Base-by-base conservation (phyloP, 2,888 invertebrate genomes). In the Drosophila mercatorum region DNA sequence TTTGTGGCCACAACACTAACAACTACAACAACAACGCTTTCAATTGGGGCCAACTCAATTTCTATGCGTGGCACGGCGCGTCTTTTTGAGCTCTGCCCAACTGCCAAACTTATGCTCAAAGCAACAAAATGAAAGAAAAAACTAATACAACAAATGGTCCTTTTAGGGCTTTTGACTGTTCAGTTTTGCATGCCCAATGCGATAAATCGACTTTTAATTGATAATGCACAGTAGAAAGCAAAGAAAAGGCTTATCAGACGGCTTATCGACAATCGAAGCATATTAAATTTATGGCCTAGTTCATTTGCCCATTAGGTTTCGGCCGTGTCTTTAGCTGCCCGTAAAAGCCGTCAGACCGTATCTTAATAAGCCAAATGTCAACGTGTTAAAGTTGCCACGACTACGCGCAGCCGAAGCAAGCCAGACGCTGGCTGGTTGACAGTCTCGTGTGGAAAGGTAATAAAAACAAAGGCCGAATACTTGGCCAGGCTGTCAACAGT, bases 171-270 rank as follows among this genome's bases (percentile, higher is more conserved):
- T 49, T 41, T 17, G 26, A 53, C 17, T 47, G 36, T n/a, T 5
- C 17, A 40, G 26, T 62, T 67, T 12, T 60, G 70, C 67, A 68
- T 68, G 66, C 56, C 43, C 67, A 81, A 59, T 72, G 40, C 65
- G 75, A 63, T 68, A 81, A 84, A 82, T 70, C 70, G 69, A 31
- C 53, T 69, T 81, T 72, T 81, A 86, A 85, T 86, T 79, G 79
- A 62, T 67, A 46, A 49, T 41, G n/a, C 68, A 72, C 61, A 41
- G 41, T 36, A 4, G 52, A 73, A 71, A 22, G 34, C 72, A 57
- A 66, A 71, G 22, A 22, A 66, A 65, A 65, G 22, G 26, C 31
- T 53, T 46, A 43, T 46, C 58, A 68, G 51, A 58, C 44, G 52
- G 69, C 41, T 67, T 75, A 81, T 83, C 74, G 74, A 80, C 78